These are phyloP conservation scores for Aphelocoma californica DNA, from an alignment of 2,797 vertebrate genomes.

Conservation along the genomic window DNA sequence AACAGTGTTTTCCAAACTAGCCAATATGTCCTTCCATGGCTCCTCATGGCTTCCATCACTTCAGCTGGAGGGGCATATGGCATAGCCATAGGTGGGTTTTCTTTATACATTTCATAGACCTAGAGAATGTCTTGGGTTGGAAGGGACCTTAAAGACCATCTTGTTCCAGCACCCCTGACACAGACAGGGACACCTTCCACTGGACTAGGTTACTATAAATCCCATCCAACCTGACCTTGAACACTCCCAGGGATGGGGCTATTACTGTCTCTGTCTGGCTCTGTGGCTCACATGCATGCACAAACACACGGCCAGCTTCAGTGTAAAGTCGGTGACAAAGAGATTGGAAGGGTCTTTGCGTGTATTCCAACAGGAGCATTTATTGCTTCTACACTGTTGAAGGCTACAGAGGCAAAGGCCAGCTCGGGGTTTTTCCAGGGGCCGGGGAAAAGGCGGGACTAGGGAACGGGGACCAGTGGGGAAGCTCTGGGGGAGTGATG, in stretches of 20 bases:
- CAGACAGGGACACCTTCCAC: neutral
- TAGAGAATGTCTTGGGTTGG: neutral
- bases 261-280: no score
- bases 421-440: no score
- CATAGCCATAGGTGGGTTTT: neutral
- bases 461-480: no score
- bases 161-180: neutral
- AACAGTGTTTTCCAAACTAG: neutral
- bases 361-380: no score
- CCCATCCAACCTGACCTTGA: neutral
- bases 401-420: no score
- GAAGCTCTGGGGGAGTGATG: no score
- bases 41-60: neutral
- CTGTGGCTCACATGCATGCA: no score
- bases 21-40: neutral
- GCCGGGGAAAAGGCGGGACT: no score
- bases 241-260: neutral
- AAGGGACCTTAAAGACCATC: neutral
- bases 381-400: no score
- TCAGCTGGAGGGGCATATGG: rapidly evolving
- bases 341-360: no score
- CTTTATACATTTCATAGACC: neutral
- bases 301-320: no score
- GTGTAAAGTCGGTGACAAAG: no score
- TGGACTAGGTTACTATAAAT: neutral